Percentiles rank a stretch among this genome's conserved stretches.
phyloP scores from a whole-genome alignment of 2,113 vertebrate species.

The Hemiprocne comata region DNA sequence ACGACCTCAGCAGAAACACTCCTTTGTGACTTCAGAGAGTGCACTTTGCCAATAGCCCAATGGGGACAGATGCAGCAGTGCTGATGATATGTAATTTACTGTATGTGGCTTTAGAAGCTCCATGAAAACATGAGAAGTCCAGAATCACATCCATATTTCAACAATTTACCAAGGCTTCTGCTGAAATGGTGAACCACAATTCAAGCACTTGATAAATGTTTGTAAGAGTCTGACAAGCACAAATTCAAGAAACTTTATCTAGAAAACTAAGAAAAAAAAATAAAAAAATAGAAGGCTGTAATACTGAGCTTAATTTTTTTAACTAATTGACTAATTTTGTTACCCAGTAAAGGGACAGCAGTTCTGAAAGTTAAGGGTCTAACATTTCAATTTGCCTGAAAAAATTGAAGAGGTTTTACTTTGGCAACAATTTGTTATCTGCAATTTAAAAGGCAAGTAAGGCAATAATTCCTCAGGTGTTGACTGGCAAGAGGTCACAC shows the following conservation, averaged over 20 bases:
- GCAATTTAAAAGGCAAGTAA: conserved; percentile 67
- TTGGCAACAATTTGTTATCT: conserved; percentile 72
- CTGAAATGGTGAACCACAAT: not conserved
- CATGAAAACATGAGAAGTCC: not conserved
- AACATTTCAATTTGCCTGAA: conserved; percentile 36
- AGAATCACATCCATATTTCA: not conserved
- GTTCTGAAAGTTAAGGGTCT: not conserved
- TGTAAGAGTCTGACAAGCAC: not conserved
- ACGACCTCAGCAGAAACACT: not conserved
- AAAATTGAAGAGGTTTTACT: conserved; percentile 40
- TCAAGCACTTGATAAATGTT: not conserved
- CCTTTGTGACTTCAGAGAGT: not conserved
- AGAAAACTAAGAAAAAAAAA: not conserved
- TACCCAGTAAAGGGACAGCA: not conserved
- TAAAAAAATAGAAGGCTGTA: not conserved
- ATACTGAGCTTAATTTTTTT: not conserved
- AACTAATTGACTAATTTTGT: not conserved
- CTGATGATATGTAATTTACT: not conserved
- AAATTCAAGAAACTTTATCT: not conserved
- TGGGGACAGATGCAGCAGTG: not conserved
- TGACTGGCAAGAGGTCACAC: conserved; percentile 15
- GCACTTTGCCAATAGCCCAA: not conserved
- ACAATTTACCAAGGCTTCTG: not conserved
- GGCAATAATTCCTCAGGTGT: conserved; percentile 62
- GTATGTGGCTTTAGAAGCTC: not conserved